These are phyloP conservation scores for Saxidomus purpurata DNA, from an alignment of 1,140 invertebrate genomes.

Conservation along the genomic window DNA sequence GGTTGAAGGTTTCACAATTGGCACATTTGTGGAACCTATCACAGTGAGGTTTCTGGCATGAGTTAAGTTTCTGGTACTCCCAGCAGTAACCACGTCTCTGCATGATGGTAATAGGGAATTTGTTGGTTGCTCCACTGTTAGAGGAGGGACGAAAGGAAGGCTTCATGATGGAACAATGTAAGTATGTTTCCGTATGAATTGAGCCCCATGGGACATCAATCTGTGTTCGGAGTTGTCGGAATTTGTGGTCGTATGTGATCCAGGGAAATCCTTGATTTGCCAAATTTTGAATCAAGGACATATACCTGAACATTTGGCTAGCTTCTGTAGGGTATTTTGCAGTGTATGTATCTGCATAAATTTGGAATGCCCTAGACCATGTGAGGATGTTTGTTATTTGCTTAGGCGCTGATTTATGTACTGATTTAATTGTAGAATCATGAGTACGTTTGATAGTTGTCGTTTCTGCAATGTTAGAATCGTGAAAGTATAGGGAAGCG, in stretches of 20 bases:
- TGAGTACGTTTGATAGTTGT: slow-evolving; percentile 2
- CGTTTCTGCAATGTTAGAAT: not conserved
- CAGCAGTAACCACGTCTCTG: slow-evolving; percentile 11
- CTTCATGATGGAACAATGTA: no score
- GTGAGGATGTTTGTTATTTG: no score
- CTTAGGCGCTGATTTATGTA: no score
- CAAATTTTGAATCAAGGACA: no score
- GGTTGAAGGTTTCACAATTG: not conserved
- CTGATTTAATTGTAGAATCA: not conserved
- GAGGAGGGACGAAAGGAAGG: no score
- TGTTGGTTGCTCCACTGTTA: no score
- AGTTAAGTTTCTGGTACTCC: not conserved
- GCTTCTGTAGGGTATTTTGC: no score
- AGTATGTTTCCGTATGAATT: no score
- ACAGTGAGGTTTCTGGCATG: not conserved
- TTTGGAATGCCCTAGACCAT: slow-evolving; percentile 23
- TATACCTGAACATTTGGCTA: no score
- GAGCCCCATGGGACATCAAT: no score
- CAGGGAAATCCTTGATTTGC: no score
- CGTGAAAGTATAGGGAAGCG: not conserved
- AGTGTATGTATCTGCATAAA: slow-evolving; percentile 41
- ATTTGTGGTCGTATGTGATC: slow-evolving; percentile 36
- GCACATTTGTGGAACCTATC: not conserved
- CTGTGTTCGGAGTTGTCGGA: not conserved
- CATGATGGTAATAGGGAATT: no score